Evolutionary conservation across 2,888 invertebrate species (phyloP).

Genomic region (Candidula unifasciata): DNA sequence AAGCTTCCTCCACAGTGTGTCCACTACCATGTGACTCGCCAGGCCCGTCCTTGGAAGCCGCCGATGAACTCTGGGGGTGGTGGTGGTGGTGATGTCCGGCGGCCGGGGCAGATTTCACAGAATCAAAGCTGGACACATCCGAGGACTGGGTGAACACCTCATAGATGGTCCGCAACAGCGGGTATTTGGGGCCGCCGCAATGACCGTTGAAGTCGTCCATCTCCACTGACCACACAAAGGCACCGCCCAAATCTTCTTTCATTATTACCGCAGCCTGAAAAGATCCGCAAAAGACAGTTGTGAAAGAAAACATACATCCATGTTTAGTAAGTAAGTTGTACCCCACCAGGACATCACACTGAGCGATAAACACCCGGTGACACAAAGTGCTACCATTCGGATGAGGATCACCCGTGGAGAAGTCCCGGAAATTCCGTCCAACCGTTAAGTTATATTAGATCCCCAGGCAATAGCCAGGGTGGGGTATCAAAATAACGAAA

Average conservation of each 20-base stretch:
- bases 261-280: constrained; percentile 63
- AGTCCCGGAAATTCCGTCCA: too few relatives aligned
- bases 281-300: too few relatives aligned
- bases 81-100: not conserved
- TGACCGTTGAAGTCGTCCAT: constrained; percentile 94
- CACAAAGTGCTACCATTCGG: too few relatives aligned
- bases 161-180: constrained; percentile 90
- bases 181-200: constrained; percentile 93
- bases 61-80: not conserved
- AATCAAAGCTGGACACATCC: not conserved
- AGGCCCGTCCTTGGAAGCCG: not conserved
- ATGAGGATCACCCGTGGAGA: too few relatives aligned
- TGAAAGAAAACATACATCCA: too few relatives aligned
- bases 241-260: constrained; percentile 83
- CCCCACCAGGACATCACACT: too few relatives aligned
- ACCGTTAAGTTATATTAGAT: too few relatives aligned
- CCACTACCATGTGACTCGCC: not conserved
- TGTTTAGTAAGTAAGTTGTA: too few relatives aligned
- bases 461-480: too few relatives aligned
- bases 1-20: constrained; percentile 1
- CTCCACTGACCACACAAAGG: constrained; percentile 97
- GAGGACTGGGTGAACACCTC: constrained; percentile 78
- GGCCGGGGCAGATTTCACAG: not conserved
- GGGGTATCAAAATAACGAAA: too few relatives aligned
- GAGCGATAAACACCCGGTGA: too few relatives aligned